Evolutionary conservation across 2,888 invertebrate species (phyloP).

Genomic region (Lumbricus terrestris): DNA sequence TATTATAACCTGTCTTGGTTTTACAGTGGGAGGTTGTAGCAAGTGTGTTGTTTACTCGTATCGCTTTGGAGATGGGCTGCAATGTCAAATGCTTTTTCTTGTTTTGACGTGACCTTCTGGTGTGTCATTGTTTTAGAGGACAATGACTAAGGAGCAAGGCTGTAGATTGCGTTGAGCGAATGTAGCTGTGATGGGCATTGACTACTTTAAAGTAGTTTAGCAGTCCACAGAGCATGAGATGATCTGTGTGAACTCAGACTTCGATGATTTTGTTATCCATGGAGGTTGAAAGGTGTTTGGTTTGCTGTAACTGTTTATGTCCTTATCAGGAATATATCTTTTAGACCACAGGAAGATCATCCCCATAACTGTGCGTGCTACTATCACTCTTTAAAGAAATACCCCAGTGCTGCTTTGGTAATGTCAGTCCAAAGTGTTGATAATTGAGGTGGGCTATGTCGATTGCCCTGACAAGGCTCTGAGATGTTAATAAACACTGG

Average conservation of each 20-base stretch:
- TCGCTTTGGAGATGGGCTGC: not conserved
- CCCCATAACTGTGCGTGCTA: too few species aligned
- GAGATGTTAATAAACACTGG: too few species aligned
- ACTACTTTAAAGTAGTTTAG: too few species aligned
- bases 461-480: too few species aligned
- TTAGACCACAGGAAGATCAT: too few species aligned
- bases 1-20: not conserved
- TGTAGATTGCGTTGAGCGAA: not conserved
- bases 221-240: not conserved
- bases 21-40: not conserved
- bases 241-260: not conserved
- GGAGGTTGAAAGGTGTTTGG: not conserved
- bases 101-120: not conserved
- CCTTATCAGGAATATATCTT: too few species aligned
- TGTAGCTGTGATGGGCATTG: not conserved
- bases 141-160: not conserved
- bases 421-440: too few species aligned
- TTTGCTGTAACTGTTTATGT: not conserved
- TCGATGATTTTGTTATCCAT: not conserved
- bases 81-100: not conserved
- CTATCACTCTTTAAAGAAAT: too few species aligned
- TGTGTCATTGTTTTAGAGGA: not conserved
- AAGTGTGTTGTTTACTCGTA: not conserved
- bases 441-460: too few species aligned
- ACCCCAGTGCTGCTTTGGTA: too few species aligned